phyloP scores from a whole-genome alignment of 2,797 vertebrate genomes.

The Agapornis canus region DNA sequence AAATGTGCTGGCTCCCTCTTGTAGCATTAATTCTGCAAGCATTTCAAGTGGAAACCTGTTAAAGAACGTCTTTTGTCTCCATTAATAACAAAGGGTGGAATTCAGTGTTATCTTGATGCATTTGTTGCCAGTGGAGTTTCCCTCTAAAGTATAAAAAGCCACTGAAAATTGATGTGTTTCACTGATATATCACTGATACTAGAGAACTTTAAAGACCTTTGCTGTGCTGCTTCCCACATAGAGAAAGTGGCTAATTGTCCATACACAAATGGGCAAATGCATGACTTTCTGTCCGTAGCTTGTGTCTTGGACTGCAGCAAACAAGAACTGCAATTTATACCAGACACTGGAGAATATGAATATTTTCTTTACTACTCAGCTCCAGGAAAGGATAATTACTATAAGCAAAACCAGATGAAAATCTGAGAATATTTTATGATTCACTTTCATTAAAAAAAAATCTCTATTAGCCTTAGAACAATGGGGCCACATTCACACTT shows the following conservation, averaged over 20 bases:
- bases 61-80: background rate
- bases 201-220: background rate
- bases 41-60: background rate
- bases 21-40: background rate
- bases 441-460: slow-evolving; percentile 53
- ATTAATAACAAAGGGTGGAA: background rate
- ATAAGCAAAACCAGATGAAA: slow-evolving; percentile 65
- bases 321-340: slow-evolving; percentile 33
- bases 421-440: slow-evolving; percentile 64
- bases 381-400: slow-evolving; percentile 58
- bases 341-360: slow-evolving; percentile 50
- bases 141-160: background rate
- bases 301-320: slow-evolving; percentile 4
- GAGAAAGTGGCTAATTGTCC: background rate
- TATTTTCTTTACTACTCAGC: slow-evolving; percentile 63
- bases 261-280: background rate
- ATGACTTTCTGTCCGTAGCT: background rate
- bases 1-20: background rate
- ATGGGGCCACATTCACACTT: slow-evolving; percentile 62
- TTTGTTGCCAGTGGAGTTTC: background rate
- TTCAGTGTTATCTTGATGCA: background rate
- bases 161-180: background rate
- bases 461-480: slow-evolving; percentile 53
- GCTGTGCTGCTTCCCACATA: background rate
- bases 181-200: background rate